phyloP scores from a whole-genome alignment of 1,140 invertebrate genomes.

The Pseudomyrmex sp. region DNA sequence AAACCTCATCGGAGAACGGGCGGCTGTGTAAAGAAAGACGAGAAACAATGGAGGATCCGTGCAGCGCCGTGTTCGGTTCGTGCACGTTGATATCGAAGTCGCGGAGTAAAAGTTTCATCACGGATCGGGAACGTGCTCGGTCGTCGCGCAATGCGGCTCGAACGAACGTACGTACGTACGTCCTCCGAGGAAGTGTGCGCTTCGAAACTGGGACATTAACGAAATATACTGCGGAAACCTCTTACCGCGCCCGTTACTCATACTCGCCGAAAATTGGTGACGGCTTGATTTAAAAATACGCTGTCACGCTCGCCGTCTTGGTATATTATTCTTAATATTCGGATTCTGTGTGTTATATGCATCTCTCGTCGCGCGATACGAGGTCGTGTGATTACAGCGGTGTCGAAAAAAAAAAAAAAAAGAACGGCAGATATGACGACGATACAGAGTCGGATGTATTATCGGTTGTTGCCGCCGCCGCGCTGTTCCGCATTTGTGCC shows the following conservation, averaged over 20 bases:
- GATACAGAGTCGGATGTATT: constrained; percentile 36
- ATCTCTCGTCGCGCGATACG: constrained; percentile 11
- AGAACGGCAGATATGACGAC: constrained; percentile 34
- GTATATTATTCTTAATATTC: constrained; percentile 40
- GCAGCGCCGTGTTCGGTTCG: not conserved
- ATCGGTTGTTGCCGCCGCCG: constrained; percentile 53
- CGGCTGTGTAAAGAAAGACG: constrained; percentile 25
- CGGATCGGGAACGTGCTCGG: constrained; percentile 13
- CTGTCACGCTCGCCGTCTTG: not conserved
- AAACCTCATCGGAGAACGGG: not conserved
- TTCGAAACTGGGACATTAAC: not conserved
- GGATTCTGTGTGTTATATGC: not conserved
- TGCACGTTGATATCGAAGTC: constrained; percentile 10
- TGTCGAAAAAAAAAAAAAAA: constrained; percentile 45
- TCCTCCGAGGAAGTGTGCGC: too few species aligned
- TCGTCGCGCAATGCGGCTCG: not conserved
- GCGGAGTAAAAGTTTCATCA: constrained; percentile 41
- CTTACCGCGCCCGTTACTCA: constrained; percentile 25
- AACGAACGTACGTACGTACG: not conserved
- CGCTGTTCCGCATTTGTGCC: not conserved
- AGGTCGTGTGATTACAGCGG: not conserved
- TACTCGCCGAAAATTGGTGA: constrained; percentile 10
- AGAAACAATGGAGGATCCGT: constrained; percentile 21
- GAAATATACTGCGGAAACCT: constrained; percentile 31
- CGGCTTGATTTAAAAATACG: constrained; percentile 19